Evolutionary conservation across 2,888 invertebrate species (phyloP), one percentile per base, ranked within the genome.

Genomic region (Amphipoea lucens): DNA sequence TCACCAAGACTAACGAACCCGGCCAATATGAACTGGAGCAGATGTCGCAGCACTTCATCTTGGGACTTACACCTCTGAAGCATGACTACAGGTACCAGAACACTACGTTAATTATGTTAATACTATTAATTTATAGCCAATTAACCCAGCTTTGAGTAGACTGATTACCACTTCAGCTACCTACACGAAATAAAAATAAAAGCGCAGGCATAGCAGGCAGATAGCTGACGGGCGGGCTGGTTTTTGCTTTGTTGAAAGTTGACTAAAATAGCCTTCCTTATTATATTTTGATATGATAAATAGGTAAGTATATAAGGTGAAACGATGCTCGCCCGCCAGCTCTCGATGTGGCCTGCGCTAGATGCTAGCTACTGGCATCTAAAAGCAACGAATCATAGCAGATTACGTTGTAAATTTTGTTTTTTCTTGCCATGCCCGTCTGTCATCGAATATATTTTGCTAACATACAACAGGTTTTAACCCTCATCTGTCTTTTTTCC

Each of bases 21-120:
- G 97, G 97, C 23, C 97, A 97, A 89, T 98, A 98, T 90, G 94
- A 97, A 84, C 93, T 98, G 81, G 98, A 98, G 87, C 98, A 98
- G 93, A 97, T 97, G 74, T 98, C 98, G 40, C 98, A 98, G 92
- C 98, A 98, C 92, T 97, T 97, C 90, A 95, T 97, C 23, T 90
- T 98, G 67, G 97, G 98, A 54, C 96, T 98, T 17, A 98, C 98
- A 36, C 98, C 98, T 40, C 96, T 98, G 51, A 98, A 98, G 90
- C 98, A 98, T 92, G 98, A 98, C 84, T 98, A 98, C 94, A 98
- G 97, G 95, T 96, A 86, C 36, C 12, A 63, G 36, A 7, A 36
- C 36, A 36, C 36, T 63, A 3, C 17, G 63, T 63, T 40, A 20
- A 3, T 63, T 36, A 65, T 65, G 36, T 36, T 7, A 29, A 14